Percentiles rank a stretch among this genome's conserved stretches.
Evolutionary conservation across 2,797 vertebrate species (phyloP).

Genomic region (Nannoperca australis): DNA sequence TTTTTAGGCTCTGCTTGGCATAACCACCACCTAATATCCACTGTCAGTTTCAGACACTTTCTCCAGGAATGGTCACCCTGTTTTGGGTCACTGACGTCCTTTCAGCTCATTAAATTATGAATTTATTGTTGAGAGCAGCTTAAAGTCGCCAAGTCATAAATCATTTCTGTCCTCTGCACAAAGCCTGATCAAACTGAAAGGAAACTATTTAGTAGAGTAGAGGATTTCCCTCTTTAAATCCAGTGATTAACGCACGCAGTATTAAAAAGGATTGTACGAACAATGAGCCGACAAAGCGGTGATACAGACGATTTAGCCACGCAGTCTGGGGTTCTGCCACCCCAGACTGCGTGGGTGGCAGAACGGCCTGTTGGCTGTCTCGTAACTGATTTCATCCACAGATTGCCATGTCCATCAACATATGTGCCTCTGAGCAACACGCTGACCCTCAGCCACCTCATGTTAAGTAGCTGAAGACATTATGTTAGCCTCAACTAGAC

Average conservation of each 20-base stretch:
- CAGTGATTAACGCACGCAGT: constrained; percentile 8
- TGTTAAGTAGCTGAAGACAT: constrained; percentile 3
- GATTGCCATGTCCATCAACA: constrained; percentile 8
- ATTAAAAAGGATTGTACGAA: constrained; percentile 44
- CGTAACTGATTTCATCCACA: constrained; percentile 18
- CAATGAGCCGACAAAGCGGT: constrained; percentile 13
- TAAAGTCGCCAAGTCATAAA: constrained; percentile 53
- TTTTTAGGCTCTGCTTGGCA: constrained; percentile 11
- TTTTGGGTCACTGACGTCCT: constrained; percentile 50
- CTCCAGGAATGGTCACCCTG: constrained; percentile 43
- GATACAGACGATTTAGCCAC: background rate
- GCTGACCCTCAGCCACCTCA: constrained; percentile 1
- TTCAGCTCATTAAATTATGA: constrained; percentile 51
- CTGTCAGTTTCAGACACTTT: constrained; percentile 26
- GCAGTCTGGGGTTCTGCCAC: too few relatives aligned
- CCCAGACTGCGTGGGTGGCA: background rate
- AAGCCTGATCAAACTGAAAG: constrained; percentile 43
- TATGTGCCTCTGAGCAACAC: constrained; percentile 6
- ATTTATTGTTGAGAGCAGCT: constrained; percentile 52
- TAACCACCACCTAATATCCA: constrained; percentile 2
- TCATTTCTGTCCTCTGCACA: constrained; percentile 40
- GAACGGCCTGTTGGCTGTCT: background rate
- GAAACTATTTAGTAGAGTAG: constrained; percentile 36
- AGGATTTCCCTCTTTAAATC: constrained; percentile 47
- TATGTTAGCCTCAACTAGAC: background rate